A percentile compares a stretch with the other conserved stretches of the same genome.
These are phyloP conservation scores for Cephus runcator DNA, from an alignment of 2,888 invertebrate genomes.

Conservation along the genomic window DNA sequence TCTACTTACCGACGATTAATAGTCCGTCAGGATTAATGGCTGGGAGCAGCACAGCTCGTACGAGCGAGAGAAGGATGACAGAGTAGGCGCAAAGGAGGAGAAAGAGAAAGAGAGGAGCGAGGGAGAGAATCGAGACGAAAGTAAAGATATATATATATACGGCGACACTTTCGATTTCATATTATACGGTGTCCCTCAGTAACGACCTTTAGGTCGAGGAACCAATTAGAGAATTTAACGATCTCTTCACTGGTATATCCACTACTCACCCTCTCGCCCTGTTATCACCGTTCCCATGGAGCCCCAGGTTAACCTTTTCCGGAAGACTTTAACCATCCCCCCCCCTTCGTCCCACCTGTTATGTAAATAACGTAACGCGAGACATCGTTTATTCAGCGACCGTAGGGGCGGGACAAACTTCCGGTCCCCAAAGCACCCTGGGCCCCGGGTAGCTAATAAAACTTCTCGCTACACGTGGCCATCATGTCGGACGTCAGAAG, in stretches of 20 bases:
- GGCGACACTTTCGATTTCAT: background rate
- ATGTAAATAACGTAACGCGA: constrained; percentile 36
- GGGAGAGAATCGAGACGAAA: background rate
- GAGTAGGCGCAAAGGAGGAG: background rate
- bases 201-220: background rate
- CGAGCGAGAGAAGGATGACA: background rate
- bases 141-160: background rate
- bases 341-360: constrained; percentile 22
- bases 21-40: constrained; percentile 46
- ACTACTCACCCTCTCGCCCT: background rate
- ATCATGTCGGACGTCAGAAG: background rate
- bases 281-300: background rate
- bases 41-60: background rate
- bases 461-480: constrained; percentile 18
- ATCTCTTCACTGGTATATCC: background rate
- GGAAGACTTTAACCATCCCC: background rate
- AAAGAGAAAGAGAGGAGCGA: background rate
- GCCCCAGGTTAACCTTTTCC: background rate
- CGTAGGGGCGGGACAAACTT: constrained; percentile 28
- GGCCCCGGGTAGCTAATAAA: constrained; percentile 40
- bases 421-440: constrained; percentile 36
- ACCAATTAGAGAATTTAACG: background rate
- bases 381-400: constrained; percentile 34
- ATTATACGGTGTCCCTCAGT: background rate
- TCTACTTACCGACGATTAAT: constrained; percentile 51